phyloP scores from a whole-genome alignment of 2,113 vertebrate species.

The Thinocorus orbignyianus region DNA sequence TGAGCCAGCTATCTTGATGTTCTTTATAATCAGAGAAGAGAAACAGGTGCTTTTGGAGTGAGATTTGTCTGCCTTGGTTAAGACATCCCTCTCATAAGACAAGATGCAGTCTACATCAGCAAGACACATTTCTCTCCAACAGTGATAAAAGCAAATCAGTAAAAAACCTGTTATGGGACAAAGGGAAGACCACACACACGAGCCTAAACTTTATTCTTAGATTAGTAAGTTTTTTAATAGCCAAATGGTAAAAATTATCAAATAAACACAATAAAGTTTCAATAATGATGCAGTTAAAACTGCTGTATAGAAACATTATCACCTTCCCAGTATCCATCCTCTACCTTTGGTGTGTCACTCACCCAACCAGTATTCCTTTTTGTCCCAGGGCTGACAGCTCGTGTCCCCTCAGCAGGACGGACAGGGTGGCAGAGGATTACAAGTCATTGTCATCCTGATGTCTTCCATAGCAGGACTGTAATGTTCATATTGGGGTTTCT shows the following conservation, averaged over 20 bases:
- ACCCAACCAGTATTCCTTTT: background rate
- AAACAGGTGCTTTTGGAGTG: background rate
- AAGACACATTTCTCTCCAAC: background rate
- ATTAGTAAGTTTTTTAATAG: background rate
- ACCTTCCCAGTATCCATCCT: background rate
- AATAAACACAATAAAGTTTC: background rate
- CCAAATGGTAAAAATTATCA: background rate
- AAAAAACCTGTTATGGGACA: background rate
- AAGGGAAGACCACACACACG: background rate
- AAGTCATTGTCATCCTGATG: background rate
- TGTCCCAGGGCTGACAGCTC: background rate
- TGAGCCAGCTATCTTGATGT: background rate
- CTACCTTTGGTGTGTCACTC: background rate
- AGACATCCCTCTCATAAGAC: background rate
- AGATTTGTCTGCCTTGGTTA: background rate
- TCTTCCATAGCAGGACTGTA: background rate
- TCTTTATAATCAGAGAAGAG: background rate
- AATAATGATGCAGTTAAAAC: background rate
- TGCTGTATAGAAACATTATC: background rate
- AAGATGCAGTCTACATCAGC: background rate
- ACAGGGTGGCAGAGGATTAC: fast-evolving
- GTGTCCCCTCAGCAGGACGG: background rate
- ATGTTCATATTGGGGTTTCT: background rate
- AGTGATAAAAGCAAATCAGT: background rate
- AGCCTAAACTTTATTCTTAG: background rate